These are phyloP conservation scores for Mycogona germanica DNA, from an alignment of 2,888 invertebrate genomes.

Conservation along the genomic window DNA sequence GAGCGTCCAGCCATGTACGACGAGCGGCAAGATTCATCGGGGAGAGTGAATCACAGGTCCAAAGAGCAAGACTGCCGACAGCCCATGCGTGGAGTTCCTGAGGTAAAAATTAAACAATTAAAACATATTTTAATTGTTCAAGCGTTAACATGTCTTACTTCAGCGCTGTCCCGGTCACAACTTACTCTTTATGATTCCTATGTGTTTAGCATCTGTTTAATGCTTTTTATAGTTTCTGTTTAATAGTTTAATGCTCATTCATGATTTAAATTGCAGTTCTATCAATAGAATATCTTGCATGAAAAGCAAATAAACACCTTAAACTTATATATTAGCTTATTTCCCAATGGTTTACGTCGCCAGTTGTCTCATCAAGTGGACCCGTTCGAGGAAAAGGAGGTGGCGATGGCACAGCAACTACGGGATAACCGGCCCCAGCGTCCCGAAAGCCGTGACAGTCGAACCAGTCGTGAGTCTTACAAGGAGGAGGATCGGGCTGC, in stretches of 20 bases:
- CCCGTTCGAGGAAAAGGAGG: conserved; percentile 30
- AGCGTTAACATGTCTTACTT: too few relatives aligned
- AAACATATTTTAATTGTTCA: too few relatives aligned
- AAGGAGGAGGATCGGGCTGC: conserved; percentile 18
- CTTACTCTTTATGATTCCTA: too few relatives aligned
- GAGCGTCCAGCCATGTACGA: conserved; percentile 15
- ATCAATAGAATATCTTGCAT: too few relatives aligned
- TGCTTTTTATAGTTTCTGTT: too few relatives aligned
- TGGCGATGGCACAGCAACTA: conserved; percentile 13
- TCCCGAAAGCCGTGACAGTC: conserved; percentile 44
- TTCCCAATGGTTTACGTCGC: too few relatives aligned
- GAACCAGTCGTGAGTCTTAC: conserved; percentile 37
- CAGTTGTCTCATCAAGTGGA: conserved; percentile 30
- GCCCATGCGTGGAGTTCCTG: conserved; percentile 11
- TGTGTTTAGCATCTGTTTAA: too few relatives aligned
- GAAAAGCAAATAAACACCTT: too few relatives aligned
- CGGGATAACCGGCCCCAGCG: conserved; percentile 41
- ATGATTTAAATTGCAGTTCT: too few relatives aligned
- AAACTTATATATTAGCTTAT: too few relatives aligned
- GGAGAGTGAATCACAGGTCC: conserved; percentile 21
- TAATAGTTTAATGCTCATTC: too few relatives aligned
- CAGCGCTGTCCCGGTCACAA: too few relatives aligned
- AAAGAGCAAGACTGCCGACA: conserved; percentile 23
- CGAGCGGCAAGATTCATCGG: conserved; percentile 1
- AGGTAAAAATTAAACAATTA: neutral